These are phyloP conservation scores for Lepidocolaptes lacrymiger DNA, from an alignment of 2,797 vertebrate genomes.

Conservation along the genomic window DNA sequence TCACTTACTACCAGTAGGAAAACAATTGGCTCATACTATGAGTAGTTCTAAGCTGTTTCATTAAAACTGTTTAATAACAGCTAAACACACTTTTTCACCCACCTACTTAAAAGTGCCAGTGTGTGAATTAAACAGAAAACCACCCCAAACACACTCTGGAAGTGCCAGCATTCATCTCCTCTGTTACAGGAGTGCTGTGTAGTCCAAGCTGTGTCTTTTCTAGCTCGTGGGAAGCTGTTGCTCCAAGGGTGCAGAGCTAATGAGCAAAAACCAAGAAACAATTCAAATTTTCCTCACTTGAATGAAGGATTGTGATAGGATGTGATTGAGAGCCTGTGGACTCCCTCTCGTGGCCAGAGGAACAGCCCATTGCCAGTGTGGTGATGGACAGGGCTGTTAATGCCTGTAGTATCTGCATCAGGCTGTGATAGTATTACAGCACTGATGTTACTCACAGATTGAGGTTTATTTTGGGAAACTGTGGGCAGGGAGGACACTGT, in stretches of 20 bases:
- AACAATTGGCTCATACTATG: background rate
- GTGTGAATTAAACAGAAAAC: background rate
- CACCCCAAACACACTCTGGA: background rate
- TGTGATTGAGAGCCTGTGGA: background rate
- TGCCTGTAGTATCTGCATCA: background rate
- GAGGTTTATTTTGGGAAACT: constrained; percentile 35
- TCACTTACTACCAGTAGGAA: background rate
- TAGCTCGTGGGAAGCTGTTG: background rate
- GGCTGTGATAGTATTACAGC: background rate
- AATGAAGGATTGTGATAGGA: background rate
- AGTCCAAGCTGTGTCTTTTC: background rate
- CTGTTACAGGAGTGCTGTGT: background rate
- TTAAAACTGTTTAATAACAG: background rate
- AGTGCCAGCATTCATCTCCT: background rate
- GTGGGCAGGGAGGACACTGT: background rate
- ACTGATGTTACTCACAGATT: background rate
- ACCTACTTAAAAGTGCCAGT: background rate
- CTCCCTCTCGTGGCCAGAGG: constrained; percentile 41
- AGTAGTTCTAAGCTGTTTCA: background rate
- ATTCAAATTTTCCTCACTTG: background rate
- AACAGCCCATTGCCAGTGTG: background rate
- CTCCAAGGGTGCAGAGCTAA: background rate
- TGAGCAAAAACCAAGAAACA: background rate
- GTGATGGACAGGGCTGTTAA: background rate
- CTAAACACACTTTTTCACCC: background rate